Conservation (phyloP, 2,888 invertebrate genomes). For the Lasioglossum lativentre region DNA sequence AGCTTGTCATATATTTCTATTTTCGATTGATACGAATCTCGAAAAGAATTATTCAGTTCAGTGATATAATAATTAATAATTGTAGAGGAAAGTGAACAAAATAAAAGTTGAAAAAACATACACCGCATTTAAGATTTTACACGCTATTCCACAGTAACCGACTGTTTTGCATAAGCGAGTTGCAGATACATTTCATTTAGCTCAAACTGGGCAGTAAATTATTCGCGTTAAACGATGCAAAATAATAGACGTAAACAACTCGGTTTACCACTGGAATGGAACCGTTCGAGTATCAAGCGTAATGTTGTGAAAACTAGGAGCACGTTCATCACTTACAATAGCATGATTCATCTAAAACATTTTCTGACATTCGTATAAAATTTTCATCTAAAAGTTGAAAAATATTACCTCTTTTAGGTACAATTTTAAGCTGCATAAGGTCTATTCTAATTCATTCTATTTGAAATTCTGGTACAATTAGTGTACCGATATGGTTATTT, state of each 20-base stretch:
- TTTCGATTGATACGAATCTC: not conserved
- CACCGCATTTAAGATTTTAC: not conserved
- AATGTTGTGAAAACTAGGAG: not conserved
- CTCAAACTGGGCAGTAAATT: not conserved
- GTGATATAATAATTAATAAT: not conserved
- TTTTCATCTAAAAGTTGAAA: no score
- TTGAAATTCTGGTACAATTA: no score
- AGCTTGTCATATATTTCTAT: no score
- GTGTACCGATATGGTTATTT: no score
- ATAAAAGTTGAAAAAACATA: not conserved
- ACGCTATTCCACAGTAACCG: not conserved
- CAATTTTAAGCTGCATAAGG: no score
- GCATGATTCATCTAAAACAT: not conserved
- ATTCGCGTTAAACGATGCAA: slow-evolving; percentile 5
- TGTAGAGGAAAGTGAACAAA: not conserved
- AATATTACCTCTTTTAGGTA: no score
- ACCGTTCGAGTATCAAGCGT: not conserved
- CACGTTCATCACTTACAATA: not conserved
- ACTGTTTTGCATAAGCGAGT: not conserved
- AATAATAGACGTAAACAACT: not conserved
- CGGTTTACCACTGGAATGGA: not conserved
- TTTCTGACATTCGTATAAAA: no score
- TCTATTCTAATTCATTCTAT: no score
- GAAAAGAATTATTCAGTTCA: not conserved
- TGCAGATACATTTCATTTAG: slow-evolving; percentile 4